Evolutionary conservation across 1,140 invertebrate genomes (phyloP), one percentile per base, ranked within the genome.

Genomic region (Aphelenchoides besseyi): DNA sequence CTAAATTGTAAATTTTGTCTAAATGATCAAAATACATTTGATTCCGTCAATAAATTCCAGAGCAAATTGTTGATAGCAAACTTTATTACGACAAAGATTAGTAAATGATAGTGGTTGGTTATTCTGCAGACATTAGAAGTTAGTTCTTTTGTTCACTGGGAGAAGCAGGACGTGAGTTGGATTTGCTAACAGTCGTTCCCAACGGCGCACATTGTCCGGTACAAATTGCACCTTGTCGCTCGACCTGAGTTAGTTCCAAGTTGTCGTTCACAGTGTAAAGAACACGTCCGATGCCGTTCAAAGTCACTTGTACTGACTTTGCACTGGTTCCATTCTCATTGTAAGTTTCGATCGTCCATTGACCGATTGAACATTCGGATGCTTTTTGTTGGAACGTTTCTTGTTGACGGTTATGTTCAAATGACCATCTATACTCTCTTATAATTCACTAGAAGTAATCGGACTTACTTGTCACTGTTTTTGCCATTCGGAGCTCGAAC

Each of bases 351-450:
- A 79, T 69, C 3, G 55, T 28, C 66, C 66, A 79, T 16, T 69
- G 26, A 0, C 57, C 72, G 2, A 81, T 48, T 48, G 74, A 76
- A 57, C 79, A 81, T 64, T 81, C 81, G 32, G 59, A 57, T 18
- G 81, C 81, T 53, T 73, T 76, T 57, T 81, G 74, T 69, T 83
- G 81, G 78, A 81, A 81, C 23, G 81, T 83, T 48, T 83, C 76
- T 33, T 72, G 82, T 28, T 70, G 69, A 9, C 71, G 71, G 12
- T 83, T 72, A 61, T 81, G 74, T 2, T 70, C 55, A 57, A 77
- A 81, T 9, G 57, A 68, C 79, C 79, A 81, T 63, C 79, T 81
- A 36, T 68, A 81, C 9, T 9, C 18, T 23, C 35, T 57, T 53
- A 53, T 35, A 12, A 59, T 26, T 30, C 36, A 32, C 18, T 23